Evolutionary conservation across 2,888 invertebrate genomes (phyloP).

Genomic region (Escarpia spicata): DNA sequence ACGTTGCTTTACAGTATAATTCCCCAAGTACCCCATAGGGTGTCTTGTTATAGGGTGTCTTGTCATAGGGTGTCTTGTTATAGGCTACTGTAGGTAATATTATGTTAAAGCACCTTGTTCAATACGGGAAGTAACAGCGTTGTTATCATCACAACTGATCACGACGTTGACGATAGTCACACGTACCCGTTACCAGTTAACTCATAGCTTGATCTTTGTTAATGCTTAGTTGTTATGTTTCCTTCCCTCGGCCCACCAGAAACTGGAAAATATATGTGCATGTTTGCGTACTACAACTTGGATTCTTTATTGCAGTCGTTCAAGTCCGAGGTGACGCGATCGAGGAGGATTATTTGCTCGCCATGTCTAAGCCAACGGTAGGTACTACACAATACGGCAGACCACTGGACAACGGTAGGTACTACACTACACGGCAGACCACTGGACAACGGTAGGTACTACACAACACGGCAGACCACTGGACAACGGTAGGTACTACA

Average conservation of each 20-base stretch:
- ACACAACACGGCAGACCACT: too few species aligned
- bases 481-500: too few species aligned
- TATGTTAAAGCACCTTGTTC: background rate
- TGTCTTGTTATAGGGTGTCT: too few species aligned
- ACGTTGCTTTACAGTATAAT: too few species aligned
- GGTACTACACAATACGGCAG: background rate
- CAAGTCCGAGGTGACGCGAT: background rate
- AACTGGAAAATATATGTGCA: background rate
- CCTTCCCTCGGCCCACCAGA: background rate
- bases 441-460: too few species aligned
- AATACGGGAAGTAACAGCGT: background rate
- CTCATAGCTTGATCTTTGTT: too few species aligned
- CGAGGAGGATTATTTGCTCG: background rate
- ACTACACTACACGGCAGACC: too few species aligned
- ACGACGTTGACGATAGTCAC: too few species aligned
- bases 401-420: background rate
- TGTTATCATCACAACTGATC: background rate
- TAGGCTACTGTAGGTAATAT: background rate
- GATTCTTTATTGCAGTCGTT: background rate
- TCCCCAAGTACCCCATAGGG: too few species aligned
- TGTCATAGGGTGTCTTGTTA: background rate
- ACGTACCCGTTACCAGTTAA: too few species aligned
- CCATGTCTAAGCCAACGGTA: constrained; percentile 10
- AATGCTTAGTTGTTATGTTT: too few species aligned
- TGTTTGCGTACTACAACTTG: background rate